Conservation (phyloP, 1,140 invertebrate genomes). For the Achroia grisella region DNA sequence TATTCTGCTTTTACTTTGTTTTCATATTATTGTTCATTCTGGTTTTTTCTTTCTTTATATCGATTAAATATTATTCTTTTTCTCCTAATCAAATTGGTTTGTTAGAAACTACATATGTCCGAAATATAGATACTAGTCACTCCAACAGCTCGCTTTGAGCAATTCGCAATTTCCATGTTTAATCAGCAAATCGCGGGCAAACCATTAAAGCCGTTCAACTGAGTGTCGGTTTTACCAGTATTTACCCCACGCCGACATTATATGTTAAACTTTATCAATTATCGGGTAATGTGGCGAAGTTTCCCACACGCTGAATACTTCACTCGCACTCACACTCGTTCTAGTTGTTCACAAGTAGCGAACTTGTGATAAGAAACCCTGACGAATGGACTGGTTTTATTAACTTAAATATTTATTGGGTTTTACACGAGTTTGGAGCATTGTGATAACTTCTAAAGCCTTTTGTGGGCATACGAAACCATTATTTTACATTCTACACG, state of each 20-base stretch:
- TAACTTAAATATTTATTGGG: too few species aligned
- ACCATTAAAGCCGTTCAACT: slow-evolving; percentile 30
- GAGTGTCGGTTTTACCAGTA: slow-evolving; percentile 41
- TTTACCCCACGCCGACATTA: slow-evolving; percentile 30
- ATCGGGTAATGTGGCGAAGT: slow-evolving; percentile 44
- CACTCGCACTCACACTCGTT: slow-evolving; percentile 18
- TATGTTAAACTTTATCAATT: slow-evolving; percentile 62
- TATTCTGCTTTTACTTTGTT: too few species aligned
- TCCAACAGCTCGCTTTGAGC: slow-evolving; percentile 1
- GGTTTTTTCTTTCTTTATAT: too few species aligned
- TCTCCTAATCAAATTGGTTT: too few species aligned
- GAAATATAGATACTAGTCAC: too few species aligned
- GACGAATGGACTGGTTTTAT: not conserved
- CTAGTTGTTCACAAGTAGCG: slow-evolving; percentile 14
- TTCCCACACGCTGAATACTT: slow-evolving; percentile 34
- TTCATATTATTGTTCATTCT: too few species aligned
- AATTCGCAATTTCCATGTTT: slow-evolving; percentile 26
- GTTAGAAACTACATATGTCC: too few species aligned
- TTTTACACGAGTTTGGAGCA: too few species aligned
- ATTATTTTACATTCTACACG: too few species aligned
- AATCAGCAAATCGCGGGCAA: slow-evolving; percentile 29
- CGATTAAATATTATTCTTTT: too few species aligned
- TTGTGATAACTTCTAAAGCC: too few species aligned
- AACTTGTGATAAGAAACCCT: slow-evolving; percentile 30
- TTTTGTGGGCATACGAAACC: too few species aligned